phyloP scores from a whole-genome alignment of 2,113 vertebrate species.

The Macquaria ambigua region DNA sequence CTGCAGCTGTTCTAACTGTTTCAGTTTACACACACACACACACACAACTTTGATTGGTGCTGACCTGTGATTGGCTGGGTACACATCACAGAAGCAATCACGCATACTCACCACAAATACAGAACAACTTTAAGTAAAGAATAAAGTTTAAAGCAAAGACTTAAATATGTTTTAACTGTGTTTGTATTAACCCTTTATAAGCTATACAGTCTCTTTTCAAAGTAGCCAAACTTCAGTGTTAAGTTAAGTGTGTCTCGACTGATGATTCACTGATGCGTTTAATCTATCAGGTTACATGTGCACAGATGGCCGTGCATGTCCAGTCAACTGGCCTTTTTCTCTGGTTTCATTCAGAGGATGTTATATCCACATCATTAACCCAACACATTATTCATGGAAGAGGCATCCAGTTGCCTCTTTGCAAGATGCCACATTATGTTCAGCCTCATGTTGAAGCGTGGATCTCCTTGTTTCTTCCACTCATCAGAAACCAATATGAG shows the following conservation, averaged over 20 bases:
- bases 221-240: neutral
- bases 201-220: neutral
- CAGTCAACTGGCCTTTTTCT: conserved; percentile 64
- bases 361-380: conserved; percentile 58
- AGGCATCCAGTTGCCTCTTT: conserved; percentile 44
- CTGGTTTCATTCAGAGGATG: conserved; percentile 63
- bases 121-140: conserved; percentile 1
- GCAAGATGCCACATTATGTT: conserved; percentile 14
- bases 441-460: conserved; percentile 19
- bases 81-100: conserved; percentile 32
- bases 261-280: conserved; percentile 51
- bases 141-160: neutral
- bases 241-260: conserved; percentile 30
- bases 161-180: neutral
- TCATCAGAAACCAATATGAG: conserved; percentile 11
- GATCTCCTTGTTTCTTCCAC: conserved; percentile 17
- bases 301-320: conserved; percentile 78
- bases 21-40: conserved; percentile 64
- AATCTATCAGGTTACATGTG: conserved; percentile 77
- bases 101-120: conserved; percentile 9
- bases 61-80: conserved; percentile 43
- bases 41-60: conserved; percentile 32
- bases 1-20: conserved; percentile 80
- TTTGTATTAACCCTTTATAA: conserved; percentile 2
- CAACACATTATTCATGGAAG: conserved; percentile 46